Evolutionary conservation across 1,140 invertebrate species (phyloP).

Genomic region (Zaprionus lachaisei): DNA sequence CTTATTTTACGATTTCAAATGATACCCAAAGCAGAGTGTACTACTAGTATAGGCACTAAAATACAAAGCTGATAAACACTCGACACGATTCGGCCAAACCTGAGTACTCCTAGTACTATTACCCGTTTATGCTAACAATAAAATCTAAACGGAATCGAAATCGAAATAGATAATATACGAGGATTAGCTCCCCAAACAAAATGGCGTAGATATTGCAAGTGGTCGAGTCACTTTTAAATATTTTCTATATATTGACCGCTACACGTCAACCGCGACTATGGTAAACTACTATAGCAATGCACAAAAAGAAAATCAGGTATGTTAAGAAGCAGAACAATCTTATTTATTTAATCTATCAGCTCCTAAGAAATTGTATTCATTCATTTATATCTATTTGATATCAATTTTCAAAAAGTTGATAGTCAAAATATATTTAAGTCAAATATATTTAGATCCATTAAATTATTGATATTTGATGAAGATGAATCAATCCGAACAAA

Average conservation of each 20-base stretch:
- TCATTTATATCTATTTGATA: too few relatives aligned
- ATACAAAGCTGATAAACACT: conserved; percentile 64
- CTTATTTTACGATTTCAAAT: conserved; percentile 80
- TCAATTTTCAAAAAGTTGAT: too few relatives aligned
- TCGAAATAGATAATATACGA: conserved; percentile 67
- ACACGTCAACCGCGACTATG: conserved; percentile 25
- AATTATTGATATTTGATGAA: too few relatives aligned
- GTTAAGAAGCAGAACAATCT: too few relatives aligned
- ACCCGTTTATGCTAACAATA: conserved; percentile 75
- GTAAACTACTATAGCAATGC: conserved; percentile 2
- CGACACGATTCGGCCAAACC: neutral
- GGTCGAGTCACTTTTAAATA: conserved; percentile 30
- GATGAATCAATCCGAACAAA: too few relatives aligned
- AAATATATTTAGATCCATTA: too few relatives aligned
- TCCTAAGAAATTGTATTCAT: too few relatives aligned
- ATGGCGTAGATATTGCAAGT: conserved; percentile 52
- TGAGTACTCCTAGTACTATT: conserved; percentile 10
- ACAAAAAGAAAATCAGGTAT: neutral
- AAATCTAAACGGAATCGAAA: conserved; percentile 52
- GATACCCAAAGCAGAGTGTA: conserved; percentile 70
- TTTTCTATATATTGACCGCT: conserved; percentile 48
- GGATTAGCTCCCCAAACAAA: conserved; percentile 60
- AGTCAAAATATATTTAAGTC: too few relatives aligned
- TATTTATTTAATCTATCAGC: too few relatives aligned
- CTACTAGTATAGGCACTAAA: conserved; percentile 51